Percentiles rank a stretch among this genome's conserved stretches.
Evolutionary conservation across 2,113 vertebrate species (phyloP).

Genomic region (Ceyx melanurus): DNA sequence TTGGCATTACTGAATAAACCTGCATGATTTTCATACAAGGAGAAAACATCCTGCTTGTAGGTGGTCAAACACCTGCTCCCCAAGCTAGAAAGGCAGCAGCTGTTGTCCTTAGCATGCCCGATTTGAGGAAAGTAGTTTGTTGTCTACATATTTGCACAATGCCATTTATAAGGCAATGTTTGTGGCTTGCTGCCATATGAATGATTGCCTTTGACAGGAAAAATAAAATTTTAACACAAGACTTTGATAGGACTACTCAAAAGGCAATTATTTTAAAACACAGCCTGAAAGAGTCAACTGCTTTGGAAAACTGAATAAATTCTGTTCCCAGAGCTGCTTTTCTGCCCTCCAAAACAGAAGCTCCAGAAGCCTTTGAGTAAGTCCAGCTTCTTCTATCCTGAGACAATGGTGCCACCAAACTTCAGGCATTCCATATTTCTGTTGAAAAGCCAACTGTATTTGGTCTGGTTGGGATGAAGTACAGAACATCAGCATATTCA

Average conservation of each 20-base stretch:
- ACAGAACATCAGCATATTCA: neutral
- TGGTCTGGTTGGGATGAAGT: neutral
- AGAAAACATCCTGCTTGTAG: conserved; percentile 73
- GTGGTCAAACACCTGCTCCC: conserved; percentile 79
- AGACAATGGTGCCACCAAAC: neutral
- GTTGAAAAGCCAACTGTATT: neutral
- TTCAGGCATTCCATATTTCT: neutral
- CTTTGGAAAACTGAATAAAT: neutral
- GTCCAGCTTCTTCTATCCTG: neutral
- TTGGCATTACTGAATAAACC: conserved; percentile 51
- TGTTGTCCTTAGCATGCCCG: conserved; percentile 71
- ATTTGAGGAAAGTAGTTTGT: conserved; percentile 68
- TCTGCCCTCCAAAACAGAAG: neutral
- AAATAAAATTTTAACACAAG: conserved; percentile 56
- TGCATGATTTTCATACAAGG: conserved; percentile 29
- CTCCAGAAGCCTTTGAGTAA: neutral
- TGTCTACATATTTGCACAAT: conserved; percentile 76
- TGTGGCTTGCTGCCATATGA: conserved; percentile 44
- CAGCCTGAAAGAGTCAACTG: neutral
- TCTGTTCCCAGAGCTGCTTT: neutral
- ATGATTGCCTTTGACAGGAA: conserved; percentile 43
- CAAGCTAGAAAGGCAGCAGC: conserved; percentile 72
- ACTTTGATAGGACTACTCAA: conserved; percentile 21
- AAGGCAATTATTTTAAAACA: neutral
- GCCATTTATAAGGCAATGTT: conserved; percentile 53